Evolutionary conservation across 2,888 invertebrate species (phyloP), one percentile per base, ranked within the genome.

Genomic region (Erebia palarica): DNA sequence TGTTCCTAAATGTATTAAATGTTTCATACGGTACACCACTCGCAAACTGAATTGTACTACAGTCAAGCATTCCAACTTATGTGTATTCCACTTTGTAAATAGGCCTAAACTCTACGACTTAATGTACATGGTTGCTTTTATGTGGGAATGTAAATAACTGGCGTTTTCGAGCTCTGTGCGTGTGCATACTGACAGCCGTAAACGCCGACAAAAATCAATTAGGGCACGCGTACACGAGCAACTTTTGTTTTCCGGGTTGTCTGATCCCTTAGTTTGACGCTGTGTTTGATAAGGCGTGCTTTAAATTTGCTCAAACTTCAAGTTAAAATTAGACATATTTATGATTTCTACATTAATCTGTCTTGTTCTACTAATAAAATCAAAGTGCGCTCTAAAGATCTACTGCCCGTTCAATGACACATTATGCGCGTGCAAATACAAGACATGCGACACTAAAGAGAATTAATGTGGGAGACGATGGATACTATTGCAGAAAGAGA

Each of bases 21-120:
- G 59, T 67, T 49, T 58, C 57, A 47, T 59, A 59, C 59, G 66
- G n/a, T 55, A 59, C 58, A 86, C 84, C 80, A 79, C 82, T 84
- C 78, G 83, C 87, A 83, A 87, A 80, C 86, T 84, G 84, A 84
- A 87, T 44, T 88, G 85, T 88, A 86, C 83, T 83, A 82, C 85
- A 87, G 89, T 85, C 82, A 91, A 89, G 91, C 92, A 93, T 93
- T 93, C 92, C 92, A 93, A 88, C 85, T 87, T 82, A n/a, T n/a
- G n/a, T 88, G 69, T 74, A 91, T 92, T 92, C 92, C 92, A 92
- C 86, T 88, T 71, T 93, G 92, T 93, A 92, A 88, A 92, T 93
- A 92, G 91, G 92, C 92, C 92, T 92, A 91, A 82, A 89, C 84
- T 89, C 85, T 89, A 86, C 82, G 84, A 87, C 86, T 89, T 84